These are phyloP conservation scores for Drosophila kambysellisi DNA, from an alignment of 2,888 invertebrate genomes.

Conservation along the genomic window DNA sequence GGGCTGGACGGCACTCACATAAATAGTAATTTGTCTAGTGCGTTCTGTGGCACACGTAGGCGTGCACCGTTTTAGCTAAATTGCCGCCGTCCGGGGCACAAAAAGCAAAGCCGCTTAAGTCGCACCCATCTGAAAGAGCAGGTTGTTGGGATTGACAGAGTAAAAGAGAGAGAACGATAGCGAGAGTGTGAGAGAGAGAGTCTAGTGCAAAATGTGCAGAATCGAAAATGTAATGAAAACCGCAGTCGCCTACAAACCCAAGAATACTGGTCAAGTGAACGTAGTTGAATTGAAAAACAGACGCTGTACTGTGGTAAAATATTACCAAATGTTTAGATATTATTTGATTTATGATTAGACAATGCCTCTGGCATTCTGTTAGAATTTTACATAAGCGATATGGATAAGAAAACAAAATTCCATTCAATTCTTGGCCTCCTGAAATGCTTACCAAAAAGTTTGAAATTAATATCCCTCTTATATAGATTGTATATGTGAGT, in stretches of 20 bases:
- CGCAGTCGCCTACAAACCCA: slow-evolving; percentile 67
- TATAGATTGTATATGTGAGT: no score
- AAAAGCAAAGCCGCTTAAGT: slow-evolving; percentile 77
- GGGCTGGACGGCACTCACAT: not conserved
- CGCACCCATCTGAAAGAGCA: slow-evolving; percentile 50
- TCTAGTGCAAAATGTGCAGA: slow-evolving; percentile 69
- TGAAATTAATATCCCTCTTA: not conserved
- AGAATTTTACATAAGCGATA: not conserved
- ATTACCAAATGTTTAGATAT: not conserved
- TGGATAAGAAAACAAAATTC: not conserved
- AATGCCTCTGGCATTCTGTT: not conserved
- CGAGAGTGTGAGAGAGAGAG: not conserved
- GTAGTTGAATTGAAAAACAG: slow-evolving; percentile 55
- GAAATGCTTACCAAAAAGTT: not conserved
- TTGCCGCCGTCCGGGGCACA: slow-evolving; percentile 70
- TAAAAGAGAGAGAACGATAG: no score
- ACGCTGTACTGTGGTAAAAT: slow-evolving; percentile 46
- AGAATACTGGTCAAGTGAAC: slow-evolving; percentile 50
- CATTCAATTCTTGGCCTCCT: no score
- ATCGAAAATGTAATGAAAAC: slow-evolving; percentile 78
- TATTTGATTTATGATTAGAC: not conserved
- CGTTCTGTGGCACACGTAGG: no score
- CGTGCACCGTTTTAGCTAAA: slow-evolving; percentile 64
- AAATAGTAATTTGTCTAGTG: no score
- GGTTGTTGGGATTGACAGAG: not conserved